Base-by-base conservation (phyloP, 2,888 invertebrate genomes). In the Morinoia aosen region DNA sequence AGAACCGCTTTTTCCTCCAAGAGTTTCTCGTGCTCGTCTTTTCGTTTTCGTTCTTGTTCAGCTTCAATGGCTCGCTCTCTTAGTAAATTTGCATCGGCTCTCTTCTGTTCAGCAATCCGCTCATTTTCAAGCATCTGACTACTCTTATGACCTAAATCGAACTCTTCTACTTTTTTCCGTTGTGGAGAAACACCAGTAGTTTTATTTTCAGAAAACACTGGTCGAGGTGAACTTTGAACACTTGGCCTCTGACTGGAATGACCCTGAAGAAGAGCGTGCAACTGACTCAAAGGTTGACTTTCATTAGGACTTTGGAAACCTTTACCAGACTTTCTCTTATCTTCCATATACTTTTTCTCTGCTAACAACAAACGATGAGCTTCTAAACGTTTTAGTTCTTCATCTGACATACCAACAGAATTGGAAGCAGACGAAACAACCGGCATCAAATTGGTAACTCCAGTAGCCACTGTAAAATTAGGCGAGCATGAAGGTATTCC, bases 21-120 rank as follows among this genome's bases (percentile, higher is more conserved):
- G 25, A 76, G 33, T 33, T 94, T 94, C 19, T 94, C 25, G 56
- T 94, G 76, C 19, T 94, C 58, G 33, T 57, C n/a, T 57, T 94
- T 57, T 94, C 39, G 94, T 94, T 94, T 39, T 58, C 56, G 94
- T 94, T 94, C 48, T 94, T 57, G 58, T 58, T 94, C 58, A 56
- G 40, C 16, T 93, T 93, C 56, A 93, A 33, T 25, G 25, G 12
- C 40, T 90, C 48, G 90, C 33, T 90, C 40, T 90, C 48, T 11
- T 39, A 90, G 40, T 14, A 90, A 90, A 48, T 48, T 40, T 2
- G 11, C 40, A 39, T 76, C 76, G 0, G 16, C 33, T 33, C 33
- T 76, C 25, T 76, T 76, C 33, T 76, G 76, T 33, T 76, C 76
- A 8, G 76, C 76, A 76, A 76, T 33, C 33, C 19, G 33, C 33